These are phyloP conservation scores for Heliocidaris tuberculata DNA, from an alignment of 35 echinoderm and acorn worm genomes.

Conservation along the genomic window DNA sequence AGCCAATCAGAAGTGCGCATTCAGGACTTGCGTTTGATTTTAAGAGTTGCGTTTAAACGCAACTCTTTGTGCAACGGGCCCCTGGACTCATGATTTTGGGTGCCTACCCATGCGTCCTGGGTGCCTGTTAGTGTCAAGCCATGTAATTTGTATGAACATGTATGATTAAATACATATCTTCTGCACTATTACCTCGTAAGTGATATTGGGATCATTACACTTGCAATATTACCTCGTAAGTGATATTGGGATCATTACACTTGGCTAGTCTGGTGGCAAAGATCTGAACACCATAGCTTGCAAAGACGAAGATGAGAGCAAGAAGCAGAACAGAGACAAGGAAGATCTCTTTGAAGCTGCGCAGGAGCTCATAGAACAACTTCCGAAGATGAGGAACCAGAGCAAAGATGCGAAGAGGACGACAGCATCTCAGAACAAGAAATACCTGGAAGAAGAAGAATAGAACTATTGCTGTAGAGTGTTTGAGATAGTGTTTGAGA, in stretches of 20 bases:
- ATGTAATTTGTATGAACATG: too few species aligned
- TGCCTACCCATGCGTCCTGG: too few species aligned
- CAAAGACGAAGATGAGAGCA: conserved; percentile 94
- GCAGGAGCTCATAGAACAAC: conserved; percentile 78
- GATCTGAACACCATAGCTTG: conserved; percentile 96
- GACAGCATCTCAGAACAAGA: conserved; percentile 84
- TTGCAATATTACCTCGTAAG: conserved; percentile 36
- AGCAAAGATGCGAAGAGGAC: conserved; percentile 89
- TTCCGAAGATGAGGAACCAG: conserved; percentile 93
- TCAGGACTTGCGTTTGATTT: too few species aligned
- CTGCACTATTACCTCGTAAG: conserved; percentile 9
- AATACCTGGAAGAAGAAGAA: conserved; percentile 65
- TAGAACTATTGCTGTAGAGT: background rate
- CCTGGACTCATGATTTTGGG: too few species aligned
- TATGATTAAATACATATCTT: too few species aligned
- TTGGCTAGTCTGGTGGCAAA: conserved; percentile 67
- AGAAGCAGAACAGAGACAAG: conserved; percentile 85
- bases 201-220: conserved; percentile 85
- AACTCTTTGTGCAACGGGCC: too few species aligned
- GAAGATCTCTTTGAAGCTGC: conserved; percentile 90
- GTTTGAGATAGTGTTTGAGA: too few species aligned
- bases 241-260: conserved; percentile 85
- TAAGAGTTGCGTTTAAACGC: too few species aligned
- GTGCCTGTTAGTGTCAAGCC: too few species aligned
- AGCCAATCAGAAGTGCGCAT: too few species aligned